phyloP scores from a whole-genome alignment of 2,888 invertebrate genomes.

The Autographa gamma region DNA sequence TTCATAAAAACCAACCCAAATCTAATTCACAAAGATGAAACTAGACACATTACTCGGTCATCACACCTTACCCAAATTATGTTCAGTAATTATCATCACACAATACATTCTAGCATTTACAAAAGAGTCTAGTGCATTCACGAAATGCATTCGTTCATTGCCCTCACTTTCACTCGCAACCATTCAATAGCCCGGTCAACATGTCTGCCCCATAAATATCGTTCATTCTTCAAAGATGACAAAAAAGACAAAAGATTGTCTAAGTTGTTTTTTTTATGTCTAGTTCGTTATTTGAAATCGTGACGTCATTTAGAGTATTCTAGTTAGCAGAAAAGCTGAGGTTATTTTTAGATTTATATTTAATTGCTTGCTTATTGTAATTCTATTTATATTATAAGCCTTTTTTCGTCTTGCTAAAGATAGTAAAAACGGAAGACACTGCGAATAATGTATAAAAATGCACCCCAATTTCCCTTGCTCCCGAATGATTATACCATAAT shows the following conservation, averaged over 20 bases:
- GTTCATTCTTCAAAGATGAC: constrained; percentile 9
- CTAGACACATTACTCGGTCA: constrained; percentile 17
- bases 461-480: too few species aligned
- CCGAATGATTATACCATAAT: too few species aligned
- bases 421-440: too few species aligned
- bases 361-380: too few species aligned
- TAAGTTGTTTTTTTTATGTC: constrained; percentile 13
- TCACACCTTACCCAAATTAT: constrained; percentile 35
- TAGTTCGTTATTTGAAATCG: not conserved
- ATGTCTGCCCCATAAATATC: constrained; percentile 18
- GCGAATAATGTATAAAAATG: too few species aligned
- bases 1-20: constrained; percentile 3
- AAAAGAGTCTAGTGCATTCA: constrained; percentile 43
- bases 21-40: not conserved
- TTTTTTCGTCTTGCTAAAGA: too few species aligned
- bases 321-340: not conserved
- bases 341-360: too few species aligned
- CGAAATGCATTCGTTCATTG: constrained; percentile 28
- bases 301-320: not conserved
- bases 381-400: too few species aligned
- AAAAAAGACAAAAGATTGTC: constrained; percentile 30
- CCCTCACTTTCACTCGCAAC: constrained; percentile 47
- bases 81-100: constrained; percentile 31
- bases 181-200: constrained; percentile 19
- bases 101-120: constrained; percentile 11